Evolutionary conservation across 53 echinoderm and acorn worm species (phyloP), one percentile per base, ranked within the genome.

Genomic region (Antedon mediterranea): DNA sequence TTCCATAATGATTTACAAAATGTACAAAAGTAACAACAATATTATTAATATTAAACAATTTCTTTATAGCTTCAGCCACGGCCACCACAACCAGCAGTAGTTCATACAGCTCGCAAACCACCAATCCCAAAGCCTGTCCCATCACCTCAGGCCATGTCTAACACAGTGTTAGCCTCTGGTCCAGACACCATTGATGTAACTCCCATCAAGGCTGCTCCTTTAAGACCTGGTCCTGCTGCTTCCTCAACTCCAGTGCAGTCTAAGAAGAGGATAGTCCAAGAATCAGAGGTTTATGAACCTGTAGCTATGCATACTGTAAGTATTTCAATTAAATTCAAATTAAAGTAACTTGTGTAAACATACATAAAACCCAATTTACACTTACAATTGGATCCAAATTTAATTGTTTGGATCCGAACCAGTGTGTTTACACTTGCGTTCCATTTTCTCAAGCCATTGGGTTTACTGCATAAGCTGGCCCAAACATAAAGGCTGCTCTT

Each of bases 221-320:
- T 14, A 0, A 76, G 34, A 33, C 32, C 0, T 14, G 76, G 28
- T 9, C 76, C 76, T 32, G 34, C 34, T 28, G 76, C 76, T 33
- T 33, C 87, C 30, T 87, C 87, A 23, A 87, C 87, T 15, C 87
- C 87, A n/a, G 74, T 82, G 34, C 73, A 76, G 78, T 76, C 82
- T 33, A n/a, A n/a, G n/a, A n/a, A n/a, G n/a, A n/a, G 86, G 42
- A 43, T 18, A 26, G 73, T 29, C 42, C 28, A 43, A 28, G 83
- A 57, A 26, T 57, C 57, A 57, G 57, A 57, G 14, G 23, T 57
- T 57, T 57, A 18, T 13, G 20, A 57, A 57, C 26, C 57, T 11
- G 57, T 57, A 18, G 11, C 20, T 57, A 57, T 57, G 23, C 9
- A 23, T 13, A 57, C 57, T 57, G 57, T 57, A 57, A 57, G 57